Base-by-base conservation (phyloP, 1,140 invertebrate genomes). In the Limonius californicus region DNA sequence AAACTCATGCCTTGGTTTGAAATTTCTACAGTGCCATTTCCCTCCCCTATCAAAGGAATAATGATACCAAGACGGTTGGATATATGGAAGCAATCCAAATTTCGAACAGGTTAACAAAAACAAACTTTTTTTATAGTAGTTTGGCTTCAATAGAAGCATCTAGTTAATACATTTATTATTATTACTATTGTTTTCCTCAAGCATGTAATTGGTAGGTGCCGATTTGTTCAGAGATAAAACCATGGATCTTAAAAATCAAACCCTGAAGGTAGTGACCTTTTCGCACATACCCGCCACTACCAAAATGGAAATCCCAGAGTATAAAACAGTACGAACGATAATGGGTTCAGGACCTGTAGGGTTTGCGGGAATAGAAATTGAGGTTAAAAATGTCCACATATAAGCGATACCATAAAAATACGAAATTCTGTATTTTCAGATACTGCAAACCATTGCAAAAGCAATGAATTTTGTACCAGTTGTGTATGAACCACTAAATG, bases 21-120 rank as follows among this genome's bases (percentile, higher is more conserved):
- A 73, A 70, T 92, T 0, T 82, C 82, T 3, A 89, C 88, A 0
- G 83, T 90, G 6, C 84, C 86, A 0, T 91, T 86, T 76, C 89
- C 90, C 1, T 78, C 79, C 39, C 78, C 79, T 8, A 79, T 83
- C 63, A 70, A 76, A 61, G 70, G 74, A 18, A 71, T 82, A 11
- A 76, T 83, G 18, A 70, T 83, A 30, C 82, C 84, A 0, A 74
- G 78, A 68, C 77, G 83, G 56, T 73, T 89, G 7, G 82, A 89
- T 67, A 85, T 83, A 39, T 90, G 87, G 86, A 80, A 80, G 1
- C 74, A 79, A 18, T 80, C 79, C 0, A 80, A 80, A 70, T 84
- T 86, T 70, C 77, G 81, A 57, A 83, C 83, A 64, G 79, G 77
- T 32, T 76, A 27, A n/a, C n/a, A n/a, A n/a, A n/a, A n/a, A n/a